Percentiles rank a stretch among this genome's conserved stretches.
These are phyloP conservation scores for Cairina moschata DNA, from an alignment of 2,113 vertebrate species.

Conservation along the genomic window DNA sequence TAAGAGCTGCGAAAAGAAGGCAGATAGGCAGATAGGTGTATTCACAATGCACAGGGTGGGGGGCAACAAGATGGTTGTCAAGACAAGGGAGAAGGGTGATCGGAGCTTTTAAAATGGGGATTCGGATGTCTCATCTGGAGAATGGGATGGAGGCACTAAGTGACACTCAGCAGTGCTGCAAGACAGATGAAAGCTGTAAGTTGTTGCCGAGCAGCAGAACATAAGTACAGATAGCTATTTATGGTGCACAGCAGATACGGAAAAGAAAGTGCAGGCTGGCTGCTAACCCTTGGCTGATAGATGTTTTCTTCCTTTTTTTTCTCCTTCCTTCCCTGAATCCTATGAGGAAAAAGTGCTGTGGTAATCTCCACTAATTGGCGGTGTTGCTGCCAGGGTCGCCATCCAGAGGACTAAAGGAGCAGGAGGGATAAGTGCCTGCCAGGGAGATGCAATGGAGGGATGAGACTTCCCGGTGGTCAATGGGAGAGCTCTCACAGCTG, in stretches of 20 bases:
- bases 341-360: background rate
- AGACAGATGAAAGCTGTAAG: background rate
- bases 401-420: background rate
- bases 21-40: background rate
- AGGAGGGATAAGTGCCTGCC: background rate
- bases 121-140: background rate
- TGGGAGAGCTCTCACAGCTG: background rate
- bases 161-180: background rate
- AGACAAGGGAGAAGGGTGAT: background rate
- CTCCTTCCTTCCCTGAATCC: background rate
- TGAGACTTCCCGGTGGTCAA: background rate
- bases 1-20: background rate
- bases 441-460: background rate
- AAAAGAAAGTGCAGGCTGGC: background rate
- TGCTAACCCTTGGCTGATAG: background rate
- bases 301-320: background rate
- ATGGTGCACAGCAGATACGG: background rate
- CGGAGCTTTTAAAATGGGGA: background rate
- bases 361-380: background rate
- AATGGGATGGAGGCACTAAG: background rate
- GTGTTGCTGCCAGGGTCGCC: background rate
- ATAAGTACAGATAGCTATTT: background rate
- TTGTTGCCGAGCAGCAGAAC: conserved; percentile 4
- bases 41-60: background rate
- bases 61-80: background rate